A percentile compares a stretch with the other conserved stretches of the same genome.
phyloP scores from a whole-genome alignment of 2,113 vertebrate species.

The Hyla sarda region DNA sequence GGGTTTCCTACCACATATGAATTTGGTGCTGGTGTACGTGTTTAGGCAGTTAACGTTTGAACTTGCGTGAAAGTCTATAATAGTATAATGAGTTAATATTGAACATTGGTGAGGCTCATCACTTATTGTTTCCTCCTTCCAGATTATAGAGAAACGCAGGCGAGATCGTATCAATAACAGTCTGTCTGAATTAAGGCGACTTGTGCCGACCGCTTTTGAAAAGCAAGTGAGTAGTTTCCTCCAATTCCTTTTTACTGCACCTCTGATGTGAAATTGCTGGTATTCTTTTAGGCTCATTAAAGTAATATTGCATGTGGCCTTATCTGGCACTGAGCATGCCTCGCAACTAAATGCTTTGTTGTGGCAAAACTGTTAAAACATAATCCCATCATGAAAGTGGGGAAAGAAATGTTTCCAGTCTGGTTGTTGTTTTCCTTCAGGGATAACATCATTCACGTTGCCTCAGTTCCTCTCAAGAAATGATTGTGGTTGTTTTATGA shows the following conservation, averaged over 20 bases:
- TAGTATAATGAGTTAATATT: constrained; percentile 19
- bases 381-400: constrained; percentile 73
- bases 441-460: constrained; percentile 72
- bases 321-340: constrained; percentile 73
- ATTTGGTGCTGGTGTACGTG: background rate
- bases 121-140: constrained; percentile 60
- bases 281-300: constrained; percentile 75
- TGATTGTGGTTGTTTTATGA: constrained; percentile 40
- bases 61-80: background rate
- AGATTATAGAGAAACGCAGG: constrained; percentile 96
- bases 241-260: constrained; percentile 49
- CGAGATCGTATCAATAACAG: constrained; percentile 96
- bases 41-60: no score
- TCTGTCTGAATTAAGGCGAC: constrained; percentile 87
- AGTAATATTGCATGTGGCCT: constrained; percentile 76
- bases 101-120: background rate
- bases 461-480: constrained; percentile 71
- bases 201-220: constrained; percentile 93
- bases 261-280: constrained; percentile 73
- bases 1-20: background rate
- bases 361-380: constrained; percentile 81
- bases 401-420: constrained; percentile 76
- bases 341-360: constrained; percentile 83
- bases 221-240: constrained; percentile 85
- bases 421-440: constrained; percentile 76